Base-by-base conservation (phyloP, 2,888 invertebrate species). In the Conistra vaccinii region DNA sequence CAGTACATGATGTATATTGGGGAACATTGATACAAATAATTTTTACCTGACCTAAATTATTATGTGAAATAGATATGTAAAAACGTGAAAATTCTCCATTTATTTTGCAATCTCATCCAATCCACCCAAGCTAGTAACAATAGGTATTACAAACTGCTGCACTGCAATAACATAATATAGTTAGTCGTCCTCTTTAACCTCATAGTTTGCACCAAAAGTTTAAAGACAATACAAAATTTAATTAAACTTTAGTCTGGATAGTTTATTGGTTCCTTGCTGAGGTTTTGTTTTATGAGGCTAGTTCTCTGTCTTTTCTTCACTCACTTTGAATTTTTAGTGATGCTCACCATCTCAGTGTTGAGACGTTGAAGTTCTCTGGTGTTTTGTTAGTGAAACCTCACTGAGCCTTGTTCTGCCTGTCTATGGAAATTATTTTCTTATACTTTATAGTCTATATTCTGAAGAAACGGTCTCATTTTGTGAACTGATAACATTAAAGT, bases 181-280 rank as follows among this genome's bases (percentile, higher is more conserved):
- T 32, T 20, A 32, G 29, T 58, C 58, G 20, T 17, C 10, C 6
- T 23, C 23, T n/a, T 1, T 3, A 57, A 12, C 67, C 79, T 79
- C 62, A 1, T 80, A n/a, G 75, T 84, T 92, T 92, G 76, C 51
- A 75, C 91, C 90, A 83, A 68, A 83, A 83, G 69, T 87, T 91
- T 92, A 92, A 93, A 94, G 93, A 95, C 94, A 95, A 95, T 95
- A 95, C 94, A 94, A 94, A 95, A 94, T 95, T 94, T 95, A 95
- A 95, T 95, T 95, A 95, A 95, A 95, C 88, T 94, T 93, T 89
- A 90, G 93, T 92, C 93, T 91, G 91, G 91, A 93, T 95, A 94
- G 94, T 95, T 94, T 93, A 94, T 94, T 92, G 93, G 93, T 92
- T 93, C 90, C 90, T 90, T 89, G 89, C 87, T 85, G 88, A 88